These are phyloP conservation scores for Myotis findleyi DNA, from an alignment of 2,797 vertebrate species.

Conservation along the genomic window DNA sequence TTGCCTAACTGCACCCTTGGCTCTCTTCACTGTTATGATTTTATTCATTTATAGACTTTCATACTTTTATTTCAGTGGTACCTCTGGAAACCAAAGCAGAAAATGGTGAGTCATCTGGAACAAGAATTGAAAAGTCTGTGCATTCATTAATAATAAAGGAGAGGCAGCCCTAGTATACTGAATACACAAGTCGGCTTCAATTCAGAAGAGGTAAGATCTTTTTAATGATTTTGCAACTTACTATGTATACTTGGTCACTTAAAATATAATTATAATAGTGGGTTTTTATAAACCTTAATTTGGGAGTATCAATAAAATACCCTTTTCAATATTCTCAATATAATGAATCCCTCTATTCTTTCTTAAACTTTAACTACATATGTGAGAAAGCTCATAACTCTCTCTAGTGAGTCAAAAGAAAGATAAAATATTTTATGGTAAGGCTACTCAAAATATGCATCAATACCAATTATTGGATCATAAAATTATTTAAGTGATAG, in stretches of 20 bases:
- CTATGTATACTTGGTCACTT: not conserved
- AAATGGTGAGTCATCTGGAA: not conserved
- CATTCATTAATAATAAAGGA: not conserved
- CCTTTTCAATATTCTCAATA: not conserved
- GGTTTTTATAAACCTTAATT: not conserved
- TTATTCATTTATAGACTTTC: not conserved
- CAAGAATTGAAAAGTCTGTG: not conserved
- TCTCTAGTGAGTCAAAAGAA: not conserved
- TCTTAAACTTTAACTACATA: not conserved
- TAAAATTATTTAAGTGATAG: not conserved
- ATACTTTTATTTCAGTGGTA: not conserved
- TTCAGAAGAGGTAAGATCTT: not conserved
- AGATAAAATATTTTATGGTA: not conserved
- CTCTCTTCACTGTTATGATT: not conserved
- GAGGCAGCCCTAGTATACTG: not conserved
- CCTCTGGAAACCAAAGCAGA: not conserved
- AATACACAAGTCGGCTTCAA: not conserved
- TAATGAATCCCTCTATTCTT: not conserved
- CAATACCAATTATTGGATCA: not conserved
- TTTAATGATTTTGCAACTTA: not conserved
- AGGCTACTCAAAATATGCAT: not conserved
- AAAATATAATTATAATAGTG: slow-evolving; percentile 3
- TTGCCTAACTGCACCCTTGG: not conserved
- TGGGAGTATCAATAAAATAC: not conserved
- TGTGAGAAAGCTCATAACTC: not conserved